Conservation (phyloP, 2,113 vertebrate genomes). For the Ochotona princeps region DNA sequence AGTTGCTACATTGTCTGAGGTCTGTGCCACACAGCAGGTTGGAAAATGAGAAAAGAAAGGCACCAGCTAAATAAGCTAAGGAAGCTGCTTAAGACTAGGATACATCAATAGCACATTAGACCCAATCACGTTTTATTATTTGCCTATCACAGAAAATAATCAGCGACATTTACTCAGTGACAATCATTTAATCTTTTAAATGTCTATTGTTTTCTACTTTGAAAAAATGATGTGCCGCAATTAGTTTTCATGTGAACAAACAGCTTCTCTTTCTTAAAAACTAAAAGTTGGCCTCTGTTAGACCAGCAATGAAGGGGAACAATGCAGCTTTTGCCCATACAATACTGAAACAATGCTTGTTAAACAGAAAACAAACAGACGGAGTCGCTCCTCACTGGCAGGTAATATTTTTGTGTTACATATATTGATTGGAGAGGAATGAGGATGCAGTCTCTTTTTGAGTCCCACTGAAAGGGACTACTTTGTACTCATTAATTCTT, state of each 20-base stretch:
- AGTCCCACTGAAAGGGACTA: neutral
- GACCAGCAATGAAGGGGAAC: conserved; percentile 18
- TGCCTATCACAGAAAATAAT: conserved; percentile 74
- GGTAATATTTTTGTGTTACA: conserved; percentile 54
- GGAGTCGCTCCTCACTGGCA: neutral
- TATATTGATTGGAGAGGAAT: conserved; percentile 51
- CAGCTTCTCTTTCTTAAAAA: conserved; percentile 36
- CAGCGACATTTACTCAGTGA: conserved; percentile 80
- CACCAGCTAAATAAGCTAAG: conserved; percentile 78
- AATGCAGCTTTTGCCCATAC: neutral
- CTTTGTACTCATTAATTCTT: conserved; percentile 48
- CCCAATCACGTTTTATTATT: conserved; percentile 79
- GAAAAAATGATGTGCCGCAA: conserved; percentile 35
- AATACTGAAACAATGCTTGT: neutral
- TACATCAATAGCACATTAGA: conserved; percentile 81
- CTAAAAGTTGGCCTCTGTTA: neutral
- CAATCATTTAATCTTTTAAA: conserved; percentile 60
- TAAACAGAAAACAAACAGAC: conserved; percentile 37
- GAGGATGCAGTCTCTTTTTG: neutral
- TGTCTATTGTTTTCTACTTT: conserved; percentile 11
- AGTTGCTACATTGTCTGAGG: conserved; percentile 82
- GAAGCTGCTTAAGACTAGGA: conserved; percentile 79
- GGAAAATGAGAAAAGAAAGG: conserved; percentile 84
- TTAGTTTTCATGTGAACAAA: conserved; percentile 45
- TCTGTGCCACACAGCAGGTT: conserved; percentile 74